Base-by-base conservation (phyloP, 2,113 vertebrate species). In the Shinisaurus crocodilurus region DNA sequence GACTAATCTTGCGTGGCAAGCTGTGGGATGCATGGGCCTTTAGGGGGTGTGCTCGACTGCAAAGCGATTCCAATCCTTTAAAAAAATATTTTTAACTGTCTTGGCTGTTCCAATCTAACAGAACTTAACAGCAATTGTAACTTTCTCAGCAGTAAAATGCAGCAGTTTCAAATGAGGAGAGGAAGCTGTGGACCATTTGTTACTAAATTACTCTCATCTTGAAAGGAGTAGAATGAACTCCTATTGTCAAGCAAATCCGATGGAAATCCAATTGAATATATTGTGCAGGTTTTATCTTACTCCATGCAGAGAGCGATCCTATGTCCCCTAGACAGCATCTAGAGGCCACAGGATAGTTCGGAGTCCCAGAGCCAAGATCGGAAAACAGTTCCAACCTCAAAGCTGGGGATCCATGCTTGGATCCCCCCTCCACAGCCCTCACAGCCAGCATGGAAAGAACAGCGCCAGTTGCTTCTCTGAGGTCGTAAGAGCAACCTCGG, bases 181-280 rank as follows among this genome's bases (percentile, higher is more conserved):
- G 10, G 23, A 0, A 0, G 0, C 8, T 45, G 83, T 32, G 95
- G 94, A 94, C 93, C 93, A 95, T 95, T 96, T 88, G 91, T 91
- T 95, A 91, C 93, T 92, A 95, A 96, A 96, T 96, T 94, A 95
- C 90, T 92, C 95, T 91, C 75, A 60, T 86, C 91, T 0, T 6
- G 45, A 0, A 4, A 91, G 87, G 94, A 86, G 84, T 65, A 84
- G 85, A 93, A 94, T 89, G 92, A 25, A 93, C 84, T 92, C 89
- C 45, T 86, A 1, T 88, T 95, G 93, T 92, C 82, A 85, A 91
- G 87, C 87, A 93, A 70, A 87, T 89, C 85, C 87, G 88, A 94
- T 89, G 89, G 75, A 86, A 94, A 93, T 82, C 94, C 94, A 90
- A 90, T 43, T 65, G 83, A 94, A 93, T 0, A 0, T 0, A 0